These are phyloP conservation scores for Brachyhypopomus occidentalis DNA, from an alignment of 2,113 vertebrate genomes.

Conservation along the genomic window DNA sequence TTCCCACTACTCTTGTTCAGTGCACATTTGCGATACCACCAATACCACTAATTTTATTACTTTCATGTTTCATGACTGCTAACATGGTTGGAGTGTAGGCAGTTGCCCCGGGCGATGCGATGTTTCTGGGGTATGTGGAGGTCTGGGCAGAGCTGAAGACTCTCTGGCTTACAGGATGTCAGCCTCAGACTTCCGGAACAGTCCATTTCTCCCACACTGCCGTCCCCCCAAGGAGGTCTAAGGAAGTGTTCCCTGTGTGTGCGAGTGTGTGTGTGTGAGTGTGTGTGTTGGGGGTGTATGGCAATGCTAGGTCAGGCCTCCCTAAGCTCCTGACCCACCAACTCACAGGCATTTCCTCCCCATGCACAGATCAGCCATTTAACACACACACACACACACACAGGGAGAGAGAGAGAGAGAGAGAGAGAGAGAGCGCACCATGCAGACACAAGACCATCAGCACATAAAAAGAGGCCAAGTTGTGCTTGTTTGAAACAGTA, in stretches of 20 bases:
- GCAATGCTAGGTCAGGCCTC: slow-evolving; percentile 60
- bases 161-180: slow-evolving; percentile 46
- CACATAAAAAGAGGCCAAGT: not conserved
- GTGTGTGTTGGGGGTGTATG: slow-evolving; percentile 44
- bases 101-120: slow-evolving; percentile 15
- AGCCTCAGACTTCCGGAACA: slow-evolving; percentile 49
- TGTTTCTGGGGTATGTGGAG: slow-evolving; percentile 27
- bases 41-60: not conserved
- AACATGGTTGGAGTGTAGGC: not conserved
- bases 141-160: slow-evolving; percentile 42
- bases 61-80: not conserved
- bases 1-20: too few relatives aligned
- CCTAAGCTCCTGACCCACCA: slow-evolving; percentile 77
- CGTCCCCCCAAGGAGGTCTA: slow-evolving; percentile 44
- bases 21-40: not conserved
- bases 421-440: too few relatives aligned
- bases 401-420: too few relatives aligned
- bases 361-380: slow-evolving; percentile 48
- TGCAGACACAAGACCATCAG: not conserved
- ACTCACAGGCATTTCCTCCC: slow-evolving; percentile 82
- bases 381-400: slow-evolving; percentile 39
- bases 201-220: slow-evolving; percentile 50
- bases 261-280: slow-evolving; percentile 35
- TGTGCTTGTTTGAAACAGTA: not conserved
- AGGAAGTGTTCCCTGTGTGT: slow-evolving; percentile 48